Evolutionary conservation across 2,797 vertebrate species (phyloP).

Genomic region (Sciurus vulgaris): DNA sequence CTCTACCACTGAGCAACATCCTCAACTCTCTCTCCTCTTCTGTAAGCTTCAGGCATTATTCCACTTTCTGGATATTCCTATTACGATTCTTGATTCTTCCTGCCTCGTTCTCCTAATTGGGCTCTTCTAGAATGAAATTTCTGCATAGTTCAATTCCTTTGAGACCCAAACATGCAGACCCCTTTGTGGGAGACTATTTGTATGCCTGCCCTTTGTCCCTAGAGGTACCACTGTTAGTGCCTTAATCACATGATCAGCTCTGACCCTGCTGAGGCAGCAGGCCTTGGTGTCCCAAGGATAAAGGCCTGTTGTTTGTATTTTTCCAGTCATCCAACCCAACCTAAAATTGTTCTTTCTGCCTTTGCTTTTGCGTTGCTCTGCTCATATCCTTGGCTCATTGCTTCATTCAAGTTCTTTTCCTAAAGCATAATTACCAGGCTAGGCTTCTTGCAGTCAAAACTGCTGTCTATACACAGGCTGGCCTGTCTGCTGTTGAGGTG

Average conservation of each 20-base stretch:
- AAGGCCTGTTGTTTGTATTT: not conserved
- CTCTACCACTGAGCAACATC: no score
- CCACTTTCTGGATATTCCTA: not conserved
- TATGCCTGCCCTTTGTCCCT: not conserved
- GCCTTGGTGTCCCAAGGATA: no score
- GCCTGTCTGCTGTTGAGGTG: not conserved
- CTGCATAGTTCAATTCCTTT: not conserved
- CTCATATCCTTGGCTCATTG: not conserved
- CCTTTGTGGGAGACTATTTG: not conserved
- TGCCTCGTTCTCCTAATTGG: not conserved
- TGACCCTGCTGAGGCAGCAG: not conserved
- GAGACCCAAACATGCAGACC: not conserved
- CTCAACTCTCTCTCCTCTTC: not conserved
- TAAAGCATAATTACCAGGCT: not conserved
- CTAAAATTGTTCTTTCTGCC: not conserved
- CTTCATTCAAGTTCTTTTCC: not conserved
- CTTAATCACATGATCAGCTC: not conserved
- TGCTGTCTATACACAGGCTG: not conserved
- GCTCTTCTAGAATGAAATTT: conserved; percentile 1
- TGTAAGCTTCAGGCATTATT: not conserved
- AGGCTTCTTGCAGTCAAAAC: not conserved
- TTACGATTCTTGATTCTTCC: not conserved
- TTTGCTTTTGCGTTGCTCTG: conserved; percentile 21
- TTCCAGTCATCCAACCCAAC: not conserved
- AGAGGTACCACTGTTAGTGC: not conserved